Conservation (phyloP, 2,113 vertebrate species). For the Salvelinus alpinus region DNA sequence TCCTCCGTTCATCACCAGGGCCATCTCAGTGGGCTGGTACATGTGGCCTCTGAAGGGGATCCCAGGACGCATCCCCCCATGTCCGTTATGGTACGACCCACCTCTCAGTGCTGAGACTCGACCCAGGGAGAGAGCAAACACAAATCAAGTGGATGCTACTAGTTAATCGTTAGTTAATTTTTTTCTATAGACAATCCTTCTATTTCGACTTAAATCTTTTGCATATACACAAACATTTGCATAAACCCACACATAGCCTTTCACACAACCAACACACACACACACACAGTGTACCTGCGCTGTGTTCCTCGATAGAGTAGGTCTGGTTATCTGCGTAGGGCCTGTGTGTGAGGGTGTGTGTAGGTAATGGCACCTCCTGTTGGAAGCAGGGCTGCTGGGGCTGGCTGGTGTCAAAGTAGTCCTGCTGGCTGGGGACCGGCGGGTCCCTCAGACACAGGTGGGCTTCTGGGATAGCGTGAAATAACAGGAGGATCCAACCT, state of each 20-base stretch:
- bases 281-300: not conserved
- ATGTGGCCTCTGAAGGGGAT: constrained; percentile 95
- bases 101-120: constrained; percentile 78
- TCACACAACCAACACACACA: not conserved
- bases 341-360: constrained; percentile 60
- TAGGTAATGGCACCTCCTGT: constrained; percentile 80
- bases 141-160: not conserved
- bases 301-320: constrained; percentile 92
- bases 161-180: not conserved
- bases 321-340: constrained; percentile 92
- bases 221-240: constrained; percentile 9
- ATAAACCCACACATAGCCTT: not conserved
- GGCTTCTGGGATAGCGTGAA: constrained; percentile 91
- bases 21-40: constrained; percentile 98
- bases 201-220: too few species aligned
- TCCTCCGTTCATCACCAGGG: constrained; percentile 94
- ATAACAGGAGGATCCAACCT: constrained; percentile 92
- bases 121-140: not conserved
- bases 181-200: too few species aligned
- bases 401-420: constrained; percentile 90
- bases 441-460: constrained; percentile 85
- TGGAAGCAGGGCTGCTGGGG: constrained; percentile 80
- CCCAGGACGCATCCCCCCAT: constrained; percentile 80
- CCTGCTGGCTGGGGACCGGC: constrained; percentile 79
- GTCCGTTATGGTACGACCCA: constrained; percentile 86